Percentiles rank a stretch among this genome's conserved stretches.
Conservation (phyloP, 2,888 invertebrate genomes). For the Caradrina kadenii region DNA sequence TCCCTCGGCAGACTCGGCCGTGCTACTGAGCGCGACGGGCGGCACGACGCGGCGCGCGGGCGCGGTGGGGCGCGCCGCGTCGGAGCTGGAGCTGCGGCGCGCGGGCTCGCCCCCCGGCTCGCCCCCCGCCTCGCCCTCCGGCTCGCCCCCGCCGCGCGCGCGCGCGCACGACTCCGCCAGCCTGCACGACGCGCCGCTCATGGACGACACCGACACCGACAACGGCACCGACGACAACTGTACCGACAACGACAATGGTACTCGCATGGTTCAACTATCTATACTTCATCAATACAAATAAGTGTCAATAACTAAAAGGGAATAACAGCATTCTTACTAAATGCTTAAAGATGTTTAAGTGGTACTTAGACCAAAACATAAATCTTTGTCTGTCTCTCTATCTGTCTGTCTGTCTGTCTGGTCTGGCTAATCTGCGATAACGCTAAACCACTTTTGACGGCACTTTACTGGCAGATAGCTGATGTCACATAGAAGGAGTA, state of each 20-base stretch:
- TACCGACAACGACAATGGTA: slow-evolving; percentile 29
- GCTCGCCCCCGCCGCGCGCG: background rate
- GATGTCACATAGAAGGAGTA: no score
- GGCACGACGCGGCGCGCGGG: slow-evolving; percentile 21
- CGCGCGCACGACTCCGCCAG: slow-evolving; percentile 47
- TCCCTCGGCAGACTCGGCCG: no score
- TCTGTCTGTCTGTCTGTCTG: no score
- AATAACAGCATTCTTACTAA: no score
- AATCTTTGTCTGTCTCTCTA: no score
- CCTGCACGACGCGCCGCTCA: slow-evolving; percentile 49
- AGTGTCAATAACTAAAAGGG: no score
- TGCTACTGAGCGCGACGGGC: slow-evolving; percentile 72
- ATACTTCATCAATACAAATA: no score
- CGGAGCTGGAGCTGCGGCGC: slow-evolving; percentile 74
- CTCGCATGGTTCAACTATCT: background rate
- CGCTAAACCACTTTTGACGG: no score
- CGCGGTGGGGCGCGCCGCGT: slow-evolving; percentile 33
- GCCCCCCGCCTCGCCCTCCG: background rate
- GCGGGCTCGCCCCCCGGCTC: background rate
- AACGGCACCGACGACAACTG: slow-evolving; percentile 16
- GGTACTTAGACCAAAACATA: no score
- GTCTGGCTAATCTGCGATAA: no score
- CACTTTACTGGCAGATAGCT: no score
- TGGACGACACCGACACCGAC: slow-evolving; percentile 18
- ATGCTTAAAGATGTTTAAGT: no score